Evolutionary conservation across 2,888 invertebrate species (phyloP), one percentile per base, ranked within the genome.

Genomic region (Muschampia plurimacula): DNA sequence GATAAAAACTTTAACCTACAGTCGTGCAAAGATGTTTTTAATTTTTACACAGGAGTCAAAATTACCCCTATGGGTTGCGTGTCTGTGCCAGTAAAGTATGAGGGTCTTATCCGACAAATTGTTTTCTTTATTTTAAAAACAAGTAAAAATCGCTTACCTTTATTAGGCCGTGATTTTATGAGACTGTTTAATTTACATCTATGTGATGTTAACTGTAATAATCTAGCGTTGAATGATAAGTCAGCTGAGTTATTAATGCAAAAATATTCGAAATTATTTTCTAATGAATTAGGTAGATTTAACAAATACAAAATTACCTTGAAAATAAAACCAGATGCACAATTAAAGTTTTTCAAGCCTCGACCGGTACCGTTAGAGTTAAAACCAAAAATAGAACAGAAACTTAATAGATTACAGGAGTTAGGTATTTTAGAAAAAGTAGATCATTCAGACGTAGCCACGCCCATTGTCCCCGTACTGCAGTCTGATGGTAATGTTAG

Each of bases 391-490:
- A 75, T 77, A 4, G 75, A 77, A 55, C n/a, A 69, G 2, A 74
- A 75, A 64, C 46, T 77, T 22, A n/a, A 76, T 1, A 59, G 74
- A 15, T 68, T 77, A 13, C 8, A 73, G n/a, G 64, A 69, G 5
- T 73, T 75, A 69, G 77, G 74, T 52, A 74, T 74, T 67, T 49
- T 76, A 39, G 77, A 75, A 44, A 70, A 67, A 55, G 36, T 76
- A 8, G 74, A 76, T 12, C 60, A 72, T 59, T 59, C 77, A 0
- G 74, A 74, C 8, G 28, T 73, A 12, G 74, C 76, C 1, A 74
- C 76, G 12, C 72, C 74, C n/a, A 73, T 77, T 13, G 77, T 75
- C 2, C 76, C 76, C 1, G 76, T 77, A 2, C 63, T 77, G 15
- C 64, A 67, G 7, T 46, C 69, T 3, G 73, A 77, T 15, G 76